Evolutionary conservation across 2,888 invertebrate species (phyloP), one percentile per base, ranked within the genome.

Genomic region (Oxytorus armatus): DNA sequence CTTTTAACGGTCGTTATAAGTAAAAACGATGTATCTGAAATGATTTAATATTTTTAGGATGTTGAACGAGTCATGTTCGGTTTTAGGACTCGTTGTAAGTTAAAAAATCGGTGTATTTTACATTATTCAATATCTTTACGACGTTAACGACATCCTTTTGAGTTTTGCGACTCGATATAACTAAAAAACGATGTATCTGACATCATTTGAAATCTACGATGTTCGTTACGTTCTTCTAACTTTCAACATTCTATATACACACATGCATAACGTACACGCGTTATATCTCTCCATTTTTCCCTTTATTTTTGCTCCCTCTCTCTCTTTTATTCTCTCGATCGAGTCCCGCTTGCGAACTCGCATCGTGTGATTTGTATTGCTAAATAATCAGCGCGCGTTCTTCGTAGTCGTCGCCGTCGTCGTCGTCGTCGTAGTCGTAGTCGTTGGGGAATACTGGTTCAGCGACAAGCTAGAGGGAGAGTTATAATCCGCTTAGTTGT

Each of bases 281-380:
- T 14, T 53, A 53, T 53, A 29, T 55, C 23, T 49, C 25, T 21
- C n/a, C n/a, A n/a, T n/a, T 8, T 53, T 29, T 66, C 16, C 66
- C 21, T 76, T 53, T 1, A 49, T 68, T 49, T n/a, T n/a, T n/a
- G n/a, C n/a, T n/a, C 39, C 5, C n/a, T 47, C 25, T 66, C 39
- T 57, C 59, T 72, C n/a, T 77, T 23, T 59, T 42, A 16, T 18
- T 55, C 47, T 68, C 39, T 63, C 44, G 66, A 65, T 63, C 70
- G 42, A 65, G 33, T 11, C 65, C 65, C 25, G 74, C 10, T 55
- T 53, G 79, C 73, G 77, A 70, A 53, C 82, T 82, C 82, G 85
- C 84, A 77, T 83, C 76, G 83, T 82, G 85, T 89, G 89, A 90
- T 90, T 90, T 90, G 89, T 89, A 89, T 90, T 90, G 88, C 88